These are phyloP conservation scores for Disparrhopalites patrizii DNA, from an alignment of 2,888 invertebrate species.

Conservation along the genomic window DNA sequence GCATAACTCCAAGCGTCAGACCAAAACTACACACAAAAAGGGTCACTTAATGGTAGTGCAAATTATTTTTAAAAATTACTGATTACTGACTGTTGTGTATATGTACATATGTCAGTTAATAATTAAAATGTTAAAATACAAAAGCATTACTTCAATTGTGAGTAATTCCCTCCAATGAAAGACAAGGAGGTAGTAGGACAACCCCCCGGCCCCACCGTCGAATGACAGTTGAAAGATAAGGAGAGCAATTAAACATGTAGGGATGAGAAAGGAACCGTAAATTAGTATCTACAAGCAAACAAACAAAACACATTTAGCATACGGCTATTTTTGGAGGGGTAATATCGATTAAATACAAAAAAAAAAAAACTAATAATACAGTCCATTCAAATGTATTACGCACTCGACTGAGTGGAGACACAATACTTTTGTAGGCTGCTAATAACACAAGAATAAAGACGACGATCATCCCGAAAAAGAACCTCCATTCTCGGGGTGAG, in stretches of 20 bases:
- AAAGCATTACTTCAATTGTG: background rate
- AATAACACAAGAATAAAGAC: slow-evolving; percentile 20
- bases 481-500: slow-evolving; percentile 27
- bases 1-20: slow-evolving; percentile 37
- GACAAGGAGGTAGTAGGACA: background rate
- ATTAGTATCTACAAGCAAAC: background rate
- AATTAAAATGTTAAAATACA: background rate
- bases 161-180: background rate
- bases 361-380: too few species aligned
- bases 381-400: too few species aligned
- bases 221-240: background rate
- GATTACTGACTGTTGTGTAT: background rate
- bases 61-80: background rate
- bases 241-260: background rate
- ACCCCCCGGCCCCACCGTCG: background rate
- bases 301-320: too few species aligned
- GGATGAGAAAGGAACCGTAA: background rate
- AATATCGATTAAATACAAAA: too few species aligned
- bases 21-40: slow-evolving; percentile 29
- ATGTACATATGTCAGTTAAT: background rate
- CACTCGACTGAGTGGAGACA: background rate
- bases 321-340: too few species aligned
- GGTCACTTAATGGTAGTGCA: too few species aligned
- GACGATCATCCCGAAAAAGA: slow-evolving; percentile 7
- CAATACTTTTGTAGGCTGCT: slow-evolving; percentile 12